phyloP scores from a whole-genome alignment of 2,888 invertebrate genomes.

The Myopa tessellatipennis region DNA sequence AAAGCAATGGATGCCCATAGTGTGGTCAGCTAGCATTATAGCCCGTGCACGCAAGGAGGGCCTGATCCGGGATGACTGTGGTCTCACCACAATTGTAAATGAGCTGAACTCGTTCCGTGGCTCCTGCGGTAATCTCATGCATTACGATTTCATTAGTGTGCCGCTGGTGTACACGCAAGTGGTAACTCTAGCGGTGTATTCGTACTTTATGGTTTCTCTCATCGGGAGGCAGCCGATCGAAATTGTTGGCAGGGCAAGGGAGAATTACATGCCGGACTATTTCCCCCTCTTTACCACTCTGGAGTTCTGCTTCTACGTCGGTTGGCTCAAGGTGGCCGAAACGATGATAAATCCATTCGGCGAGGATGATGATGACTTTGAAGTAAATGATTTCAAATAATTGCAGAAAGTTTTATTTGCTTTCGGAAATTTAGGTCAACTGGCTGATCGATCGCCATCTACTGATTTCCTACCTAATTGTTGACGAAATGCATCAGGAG shows the following conservation, averaged over 20 bases:
- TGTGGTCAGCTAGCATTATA: slow-evolving; percentile 90
- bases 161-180: slow-evolving; percentile 88
- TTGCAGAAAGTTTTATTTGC: background rate
- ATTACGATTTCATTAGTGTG: slow-evolving; percentile 79
- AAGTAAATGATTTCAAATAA: slow-evolving; percentile 66
- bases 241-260: slow-evolving; percentile 62
- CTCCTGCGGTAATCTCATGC: slow-evolving; percentile 77
- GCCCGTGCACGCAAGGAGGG: slow-evolving; percentile 88
- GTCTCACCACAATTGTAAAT: slow-evolving; percentile 88
- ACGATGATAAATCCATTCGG: slow-evolving; percentile 90
- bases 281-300: slow-evolving; percentile 89
- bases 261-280: slow-evolving; percentile 70
- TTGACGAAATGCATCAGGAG: slow-evolving; percentile 93
- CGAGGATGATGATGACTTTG: slow-evolving; percentile 90
- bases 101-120: slow-evolving; percentile 85
- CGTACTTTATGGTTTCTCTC: slow-evolving; percentile 86
- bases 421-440: slow-evolving; percentile 72
- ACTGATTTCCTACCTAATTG: slow-evolving; percentile 89
- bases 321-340: slow-evolving; percentile 92
- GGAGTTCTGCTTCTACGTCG: slow-evolving; percentile 88
- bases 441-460: slow-evolving; percentile 88
- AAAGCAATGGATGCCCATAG: slow-evolving; percentile 92
- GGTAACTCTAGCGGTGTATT: slow-evolving; percentile 86
- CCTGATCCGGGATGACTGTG: slow-evolving; percentile 88
- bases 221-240: slow-evolving; percentile 87